Base-by-base conservation (phyloP, 2,113 vertebrate species). In the human region DNA sequence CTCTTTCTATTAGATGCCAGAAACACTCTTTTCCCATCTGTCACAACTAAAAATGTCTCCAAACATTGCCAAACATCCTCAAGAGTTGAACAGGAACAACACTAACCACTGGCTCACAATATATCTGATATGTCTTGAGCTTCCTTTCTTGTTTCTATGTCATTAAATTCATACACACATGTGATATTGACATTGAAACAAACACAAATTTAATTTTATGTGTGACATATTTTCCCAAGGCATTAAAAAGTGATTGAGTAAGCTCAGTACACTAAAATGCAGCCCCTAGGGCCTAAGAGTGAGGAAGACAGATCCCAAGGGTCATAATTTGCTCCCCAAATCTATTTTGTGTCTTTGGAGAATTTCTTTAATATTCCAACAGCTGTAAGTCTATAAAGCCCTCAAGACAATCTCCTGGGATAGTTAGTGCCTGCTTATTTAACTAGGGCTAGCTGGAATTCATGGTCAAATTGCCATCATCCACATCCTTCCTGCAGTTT, bases 41-140 rank as follows among this genome's bases (percentile, higher is more conserved):
- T 73, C 45, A 96, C 59, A 78, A 55, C n/a, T 23, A 52, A 92
- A 94, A 91, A 6, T 55, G 4, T 23, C n/a, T 70, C 76, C 10
- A 35, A 8, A 75, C 14, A 40, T 96, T 32, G 52, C 18, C 75
- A 79, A 61, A 50, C 23, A 9, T 32, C 48, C 27, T 55, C 11
- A 0, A n/a, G 4, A 25, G 43, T 43, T 52, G 0, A 1, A 22
- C 8, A 4, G 55, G 9, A 48, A 1, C 2, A 10, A 43, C 82
- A 92, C 87, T 1, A 89, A 76, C n/a, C 30, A 45, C 89, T 30
- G 2, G 16, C 32, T 92, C 52, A 52, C 10, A 5, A 45, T 38
- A 66, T 40, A 48, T n/a, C n/a, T 84, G 23, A 96, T 84, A 80
- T 43, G 6, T 43, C 83, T 73, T 94, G 16, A 30, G 35, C 18